These are phyloP conservation scores for Drosophila dunni DNA, from an alignment of 1,140 invertebrate genomes.

Conservation along the genomic window DNA sequence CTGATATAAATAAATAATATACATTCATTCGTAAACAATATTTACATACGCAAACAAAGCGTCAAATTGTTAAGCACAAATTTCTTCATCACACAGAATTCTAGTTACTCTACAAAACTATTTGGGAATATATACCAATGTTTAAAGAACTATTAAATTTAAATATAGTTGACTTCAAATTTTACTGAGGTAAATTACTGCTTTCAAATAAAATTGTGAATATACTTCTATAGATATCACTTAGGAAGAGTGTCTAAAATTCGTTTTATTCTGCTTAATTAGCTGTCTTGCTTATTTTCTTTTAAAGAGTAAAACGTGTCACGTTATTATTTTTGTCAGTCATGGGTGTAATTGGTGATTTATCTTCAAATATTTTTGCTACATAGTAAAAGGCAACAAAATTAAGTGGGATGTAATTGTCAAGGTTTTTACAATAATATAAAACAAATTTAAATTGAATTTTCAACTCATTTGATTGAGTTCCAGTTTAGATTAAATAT, in stretches of 20 bases:
- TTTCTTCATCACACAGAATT: conserved; percentile 8
- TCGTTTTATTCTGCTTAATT: neutral
- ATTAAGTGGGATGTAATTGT: neutral
- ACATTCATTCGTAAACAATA: conserved; percentile 29
- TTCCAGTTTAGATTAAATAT: neutral
- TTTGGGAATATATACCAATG: neutral
- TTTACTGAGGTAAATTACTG: too few species aligned
- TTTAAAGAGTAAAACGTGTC: conserved; percentile 3
- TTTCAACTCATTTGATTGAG: neutral
- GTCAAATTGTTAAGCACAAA: conserved; percentile 36
- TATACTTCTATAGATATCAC: too few species aligned
- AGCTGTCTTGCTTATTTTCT: neutral
- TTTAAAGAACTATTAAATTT: neutral
- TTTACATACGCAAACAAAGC: conserved; percentile 47
- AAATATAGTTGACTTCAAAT: too few species aligned
- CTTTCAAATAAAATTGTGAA: too few species aligned
- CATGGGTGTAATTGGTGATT: conserved; percentile 20
- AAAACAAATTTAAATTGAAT: neutral
- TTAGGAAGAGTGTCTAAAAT: too few species aligned
- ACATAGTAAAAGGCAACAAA: neutral
- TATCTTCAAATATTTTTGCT: conserved; percentile 4
- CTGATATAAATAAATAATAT: conserved; percentile 37
- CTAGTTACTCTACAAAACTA: conserved; percentile 28
- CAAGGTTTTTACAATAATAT: neutral
- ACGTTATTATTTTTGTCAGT: conserved; percentile 3